A percentile compares a stretch with the other conserved stretches of the same genome.
These are phyloP conservation scores for Odontophorus gujanensis DNA, from an alignment of 2,113 vertebrate genomes.

Conservation along the genomic window DNA sequence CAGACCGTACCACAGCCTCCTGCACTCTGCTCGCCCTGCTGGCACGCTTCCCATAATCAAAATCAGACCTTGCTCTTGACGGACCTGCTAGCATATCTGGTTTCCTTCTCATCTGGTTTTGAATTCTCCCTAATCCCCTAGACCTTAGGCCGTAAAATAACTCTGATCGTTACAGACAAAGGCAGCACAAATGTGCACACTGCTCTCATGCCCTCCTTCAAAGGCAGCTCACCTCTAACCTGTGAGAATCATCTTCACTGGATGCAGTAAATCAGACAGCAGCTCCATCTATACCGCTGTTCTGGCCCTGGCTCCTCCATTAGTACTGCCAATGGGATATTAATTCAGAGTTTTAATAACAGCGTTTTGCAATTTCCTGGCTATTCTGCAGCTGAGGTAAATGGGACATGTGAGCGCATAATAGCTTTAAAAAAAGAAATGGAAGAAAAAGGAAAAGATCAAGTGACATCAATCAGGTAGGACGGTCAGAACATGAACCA, in stretches of 20 bases:
- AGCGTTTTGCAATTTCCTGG: not conserved
- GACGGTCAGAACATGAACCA: not conserved
- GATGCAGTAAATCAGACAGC: not conserved
- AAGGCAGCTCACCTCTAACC: not conserved
- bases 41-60: not conserved
- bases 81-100: not conserved
- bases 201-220: not conserved
- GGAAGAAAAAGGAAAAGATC: not conserved
- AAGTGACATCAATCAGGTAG: not conserved
- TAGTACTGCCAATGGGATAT: not conserved
- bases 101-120: not conserved
- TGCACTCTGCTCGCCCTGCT: not conserved
- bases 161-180: not conserved
- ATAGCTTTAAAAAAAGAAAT: not conserved
- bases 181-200: accelerated
- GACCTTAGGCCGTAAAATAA: not conserved
- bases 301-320: not conserved
- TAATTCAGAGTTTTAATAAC: not conserved
- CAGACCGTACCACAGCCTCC: not conserved
- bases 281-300: not conserved
- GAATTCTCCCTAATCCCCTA: not conserved
- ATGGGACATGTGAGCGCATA: not conserved
- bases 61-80: not conserved
- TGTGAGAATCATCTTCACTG: not conserved
- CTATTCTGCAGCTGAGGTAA: not conserved